phyloP scores from a whole-genome alignment of 2,113 vertebrate genomes.

The Cettia cetti region DNA sequence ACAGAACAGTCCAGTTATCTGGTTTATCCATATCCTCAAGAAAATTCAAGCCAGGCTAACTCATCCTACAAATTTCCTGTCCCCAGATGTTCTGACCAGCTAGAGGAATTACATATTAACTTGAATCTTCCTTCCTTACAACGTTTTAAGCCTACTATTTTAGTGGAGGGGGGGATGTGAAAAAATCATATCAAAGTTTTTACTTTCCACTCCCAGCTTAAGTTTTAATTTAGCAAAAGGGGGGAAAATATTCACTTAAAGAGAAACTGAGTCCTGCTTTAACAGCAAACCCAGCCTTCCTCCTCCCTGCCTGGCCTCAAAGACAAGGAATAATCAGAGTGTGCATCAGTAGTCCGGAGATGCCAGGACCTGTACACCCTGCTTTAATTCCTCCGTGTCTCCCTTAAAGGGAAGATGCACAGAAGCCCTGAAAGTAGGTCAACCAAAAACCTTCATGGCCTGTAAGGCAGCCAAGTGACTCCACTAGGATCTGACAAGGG shows the following conservation, averaged over 20 bases:
- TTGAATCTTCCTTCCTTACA: neutral
- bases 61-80: neutral
- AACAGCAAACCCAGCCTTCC: neutral
- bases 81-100: neutral
- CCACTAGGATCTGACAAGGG: neutral
- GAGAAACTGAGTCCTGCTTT: neutral
- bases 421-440: conserved; percentile 28
- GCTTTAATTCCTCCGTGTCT: neutral
- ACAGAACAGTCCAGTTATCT: neutral
- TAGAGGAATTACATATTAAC: neutral
- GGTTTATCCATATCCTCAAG: neutral
- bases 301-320: neutral
- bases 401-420: neutral
- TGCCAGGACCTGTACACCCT: neutral
- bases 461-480: conserved; percentile 20
- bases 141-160: neutral
- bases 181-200: neutral
- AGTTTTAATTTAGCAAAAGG: neutral
- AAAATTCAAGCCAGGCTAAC: neutral
- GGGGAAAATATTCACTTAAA: neutral
- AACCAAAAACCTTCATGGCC: conserved; percentile 1
- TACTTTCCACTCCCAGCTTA: neutral
- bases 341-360: fast-evolving
- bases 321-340: neutral
- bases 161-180: fast-evolving